Conservation (phyloP, 2,888 invertebrate genomes). For the Scaptomyza caliginosa region DNA sequence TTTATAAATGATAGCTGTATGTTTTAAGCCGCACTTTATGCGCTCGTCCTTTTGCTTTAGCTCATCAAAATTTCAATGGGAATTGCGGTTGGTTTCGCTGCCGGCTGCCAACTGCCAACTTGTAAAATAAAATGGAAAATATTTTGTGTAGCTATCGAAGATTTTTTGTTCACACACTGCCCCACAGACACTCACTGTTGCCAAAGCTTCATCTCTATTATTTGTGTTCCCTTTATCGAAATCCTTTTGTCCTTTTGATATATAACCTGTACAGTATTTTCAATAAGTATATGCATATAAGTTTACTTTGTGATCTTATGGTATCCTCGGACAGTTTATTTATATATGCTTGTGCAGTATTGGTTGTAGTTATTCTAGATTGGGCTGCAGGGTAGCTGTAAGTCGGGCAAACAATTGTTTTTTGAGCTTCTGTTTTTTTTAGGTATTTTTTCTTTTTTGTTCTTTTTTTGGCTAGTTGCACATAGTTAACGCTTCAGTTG, state of each 20-base stretch:
- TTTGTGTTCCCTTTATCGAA: neutral
- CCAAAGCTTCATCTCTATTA: neutral
- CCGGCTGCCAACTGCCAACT: slow-evolving; percentile 46
- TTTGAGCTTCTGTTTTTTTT: neutral
- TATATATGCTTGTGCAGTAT: neutral
- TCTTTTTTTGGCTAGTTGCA: slow-evolving; percentile 52
- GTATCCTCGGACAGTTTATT: too few relatives aligned
- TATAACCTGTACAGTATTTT: neutral
- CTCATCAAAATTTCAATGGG: slow-evolving; percentile 36
- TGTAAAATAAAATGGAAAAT: slow-evolving; percentile 70
- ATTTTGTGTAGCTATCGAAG: slow-evolving; percentile 53
- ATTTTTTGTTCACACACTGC: slow-evolving; percentile 18
- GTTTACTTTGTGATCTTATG: too few relatives aligned
- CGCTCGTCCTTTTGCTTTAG: slow-evolving; percentile 3
- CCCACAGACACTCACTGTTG: neutral
- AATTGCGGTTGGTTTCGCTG: slow-evolving; percentile 28
- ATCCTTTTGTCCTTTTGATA: slow-evolving; percentile 10
- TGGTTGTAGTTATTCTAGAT: neutral
- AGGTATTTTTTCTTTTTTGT: neutral
- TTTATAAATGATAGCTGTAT: slow-evolving; percentile 1
- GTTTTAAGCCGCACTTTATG: neutral
- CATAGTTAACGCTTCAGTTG: slow-evolving; percentile 78
- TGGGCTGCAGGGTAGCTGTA: neutral
- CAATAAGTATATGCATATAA: neutral
- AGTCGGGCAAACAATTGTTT: neutral